phyloP scores from a whole-genome alignment of 2,888 invertebrate genomes.

The Acrobasis consociella region DNA sequence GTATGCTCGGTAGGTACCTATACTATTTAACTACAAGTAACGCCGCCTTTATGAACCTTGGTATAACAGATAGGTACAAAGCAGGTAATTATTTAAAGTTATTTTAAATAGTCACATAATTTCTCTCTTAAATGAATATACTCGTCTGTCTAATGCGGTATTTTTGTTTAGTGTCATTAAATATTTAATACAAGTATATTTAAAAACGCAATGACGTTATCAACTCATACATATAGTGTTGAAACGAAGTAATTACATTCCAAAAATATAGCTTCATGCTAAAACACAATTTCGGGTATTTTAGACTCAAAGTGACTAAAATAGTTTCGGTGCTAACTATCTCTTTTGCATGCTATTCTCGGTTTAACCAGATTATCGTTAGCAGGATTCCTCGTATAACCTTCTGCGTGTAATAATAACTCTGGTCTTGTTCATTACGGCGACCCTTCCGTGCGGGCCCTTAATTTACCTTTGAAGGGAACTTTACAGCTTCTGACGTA shows the following conservation, averaged over 20 bases:
- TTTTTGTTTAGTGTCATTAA: no score
- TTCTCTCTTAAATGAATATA: no score
- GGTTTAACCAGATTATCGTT: conserved; percentile 14
- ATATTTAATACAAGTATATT: no score
- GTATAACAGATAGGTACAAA: no score
- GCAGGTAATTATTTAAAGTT: no score
- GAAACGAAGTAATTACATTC: neutral
- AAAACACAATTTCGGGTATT: neutral
- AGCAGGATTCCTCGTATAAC: conserved; percentile 8
- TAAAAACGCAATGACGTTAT: no score
- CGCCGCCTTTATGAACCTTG: no score
- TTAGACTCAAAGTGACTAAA: neutral
- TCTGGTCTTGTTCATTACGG: conserved; percentile 38
- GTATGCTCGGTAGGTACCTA: no score
- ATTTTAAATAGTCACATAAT: no score
- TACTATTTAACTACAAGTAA: no score
- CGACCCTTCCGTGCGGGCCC: conserved; percentile 35
- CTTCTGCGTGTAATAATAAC: conserved; percentile 31
- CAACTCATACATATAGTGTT: no score
- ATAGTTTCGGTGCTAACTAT: neutral
- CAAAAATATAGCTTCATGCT: neutral
- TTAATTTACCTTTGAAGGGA: conserved; percentile 43
- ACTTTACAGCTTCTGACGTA: conserved; percentile 32
- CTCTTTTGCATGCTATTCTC: neutral
- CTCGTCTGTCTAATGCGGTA: no score